Base-by-base conservation (phyloP, 2,888 invertebrate genomes). In the Ditula angustiorana region DNA sequence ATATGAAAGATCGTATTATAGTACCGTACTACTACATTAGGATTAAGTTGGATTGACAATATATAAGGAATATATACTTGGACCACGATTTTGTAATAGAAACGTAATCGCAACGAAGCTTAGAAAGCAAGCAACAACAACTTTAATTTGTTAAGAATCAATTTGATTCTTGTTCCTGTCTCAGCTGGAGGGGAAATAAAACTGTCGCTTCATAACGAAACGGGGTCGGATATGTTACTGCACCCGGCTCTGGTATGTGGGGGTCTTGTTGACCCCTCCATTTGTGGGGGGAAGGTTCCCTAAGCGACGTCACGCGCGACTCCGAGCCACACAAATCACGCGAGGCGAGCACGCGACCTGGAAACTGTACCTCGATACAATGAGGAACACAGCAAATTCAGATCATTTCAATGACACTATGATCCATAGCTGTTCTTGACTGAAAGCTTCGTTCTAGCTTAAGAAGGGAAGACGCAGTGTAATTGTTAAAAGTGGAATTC, bases 241-340 rank as follows among this genome's bases (percentile, higher is more conserved):
- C 85, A 84, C 86, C 81, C 85, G 75, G 75, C 41, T 41, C 41
- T 83, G 89, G 90, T 87, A 90, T 91, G 91, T 79, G 83, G 81
- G 84, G 75, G 82, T 79, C 75, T 71, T 70, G 78, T 77, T 82
- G 83, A 81, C 85, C 85, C 85, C 88, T 82, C 76, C 66, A 71
- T 75, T 75, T 60, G 30, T 55, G 74, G 78, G 78, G 82, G 85
- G 80, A 75, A 79, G 77, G 82, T 79, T 81, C 83, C 87, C 87
- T 79, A 75, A 81, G 82, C 82, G 76, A 85, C 88, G 88, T 90
- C 89, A 90, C 90, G 87, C 88, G 87, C 87, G 81, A 86, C 85
- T 84, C 82, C 81, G 79, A 82, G 80, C 80, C 80, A 77, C 82
- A 88, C 90, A 88, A 90, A 92, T 90, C 92, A 92, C 92, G 91